phyloP scores from a whole-genome alignment of 2,113 vertebrate genomes.

The Microcebus lehilahytsara region DNA sequence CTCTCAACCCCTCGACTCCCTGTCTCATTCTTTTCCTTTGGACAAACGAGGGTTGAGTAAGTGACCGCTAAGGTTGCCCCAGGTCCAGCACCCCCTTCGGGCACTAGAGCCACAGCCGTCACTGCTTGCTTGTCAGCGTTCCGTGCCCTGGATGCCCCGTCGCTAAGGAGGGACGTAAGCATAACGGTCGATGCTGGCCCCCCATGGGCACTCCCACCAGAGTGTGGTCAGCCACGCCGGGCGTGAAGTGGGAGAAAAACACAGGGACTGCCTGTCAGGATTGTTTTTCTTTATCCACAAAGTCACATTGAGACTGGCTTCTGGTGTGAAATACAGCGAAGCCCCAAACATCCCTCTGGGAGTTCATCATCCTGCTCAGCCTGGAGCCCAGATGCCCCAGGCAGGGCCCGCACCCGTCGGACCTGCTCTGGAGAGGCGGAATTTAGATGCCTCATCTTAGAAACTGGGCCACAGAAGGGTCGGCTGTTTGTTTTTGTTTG shows the following conservation, averaged over 20 bases:
- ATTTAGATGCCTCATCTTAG: background rate
- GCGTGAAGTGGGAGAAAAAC: background rate
- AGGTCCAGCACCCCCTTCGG: background rate
- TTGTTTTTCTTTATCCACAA: background rate
- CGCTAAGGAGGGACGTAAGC: background rate
- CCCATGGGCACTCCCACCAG: rapidly evolving
- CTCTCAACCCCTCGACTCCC: background rate
- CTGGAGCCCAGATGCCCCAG: background rate
- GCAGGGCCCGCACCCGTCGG: background rate
- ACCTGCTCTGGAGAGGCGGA: background rate
- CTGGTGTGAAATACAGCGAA: background rate
- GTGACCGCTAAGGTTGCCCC: background rate
- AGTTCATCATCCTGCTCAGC: background rate
- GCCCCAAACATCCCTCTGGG: background rate
- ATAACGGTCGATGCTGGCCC: background rate
- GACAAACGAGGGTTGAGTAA: background rate
- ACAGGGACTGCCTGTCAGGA: background rate
- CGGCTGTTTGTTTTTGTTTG: background rate
- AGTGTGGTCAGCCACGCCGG: background rate
- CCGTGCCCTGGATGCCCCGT: background rate
- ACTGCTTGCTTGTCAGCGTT: too few relatives aligned
- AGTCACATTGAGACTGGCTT: background rate
- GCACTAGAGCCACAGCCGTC: background rate
- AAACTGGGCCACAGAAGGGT: background rate
- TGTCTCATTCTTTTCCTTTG: background rate